Evolutionary conservation across 2,797 vertebrate genomes (phyloP), one percentile per base, ranked within the genome.

Genomic region (Hydrophis major): DNA sequence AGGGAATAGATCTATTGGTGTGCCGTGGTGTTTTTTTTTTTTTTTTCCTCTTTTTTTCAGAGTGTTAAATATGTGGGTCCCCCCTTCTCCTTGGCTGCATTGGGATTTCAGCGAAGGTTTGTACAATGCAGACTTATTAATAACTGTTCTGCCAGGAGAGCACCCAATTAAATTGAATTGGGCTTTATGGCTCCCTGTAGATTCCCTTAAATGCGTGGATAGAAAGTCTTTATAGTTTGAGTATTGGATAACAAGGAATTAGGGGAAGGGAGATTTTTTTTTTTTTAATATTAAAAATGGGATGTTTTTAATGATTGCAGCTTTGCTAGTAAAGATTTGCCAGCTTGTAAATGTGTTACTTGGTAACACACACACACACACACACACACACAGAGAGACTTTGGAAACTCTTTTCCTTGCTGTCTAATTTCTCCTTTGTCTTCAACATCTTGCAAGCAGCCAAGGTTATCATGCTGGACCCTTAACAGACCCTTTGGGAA

Each of bases 91-190:
- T 94, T 93, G 90, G 94, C 92, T 93, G 96, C 96, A 1, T 94
- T 95, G 97, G 97, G 97, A 97, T 97, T 97, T 97, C 95, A 86
- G 86, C 0, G 0, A 89, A 94, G 96, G 95, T 95, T 97, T 97
- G 96, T 97, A 95, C 97, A 95, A 95, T 96, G 89, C 97, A 94
- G 94, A 95, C 97, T 96, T 98, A 97, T 97, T 98, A 98, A 98
- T 98, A 98, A 97, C 96, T 94, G 61, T 94, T 96, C 95, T 97
- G 97, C 97, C 97, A 98, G 96, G 97, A 97, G 97, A 97, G 95
- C 95, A 97, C 95, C 97, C 97, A 98, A 97, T 98, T 98, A 98
- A 98, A 98, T 95, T 97, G 97, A 97, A 96, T 96, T 96, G 95
- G 95, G 97, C 95, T 88, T 97, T 97, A 97, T 97, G 95, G 96